These are phyloP conservation scores for Sebastes fasciatus DNA, from an alignment of 2,113 vertebrate species.

Conservation along the genomic window DNA sequence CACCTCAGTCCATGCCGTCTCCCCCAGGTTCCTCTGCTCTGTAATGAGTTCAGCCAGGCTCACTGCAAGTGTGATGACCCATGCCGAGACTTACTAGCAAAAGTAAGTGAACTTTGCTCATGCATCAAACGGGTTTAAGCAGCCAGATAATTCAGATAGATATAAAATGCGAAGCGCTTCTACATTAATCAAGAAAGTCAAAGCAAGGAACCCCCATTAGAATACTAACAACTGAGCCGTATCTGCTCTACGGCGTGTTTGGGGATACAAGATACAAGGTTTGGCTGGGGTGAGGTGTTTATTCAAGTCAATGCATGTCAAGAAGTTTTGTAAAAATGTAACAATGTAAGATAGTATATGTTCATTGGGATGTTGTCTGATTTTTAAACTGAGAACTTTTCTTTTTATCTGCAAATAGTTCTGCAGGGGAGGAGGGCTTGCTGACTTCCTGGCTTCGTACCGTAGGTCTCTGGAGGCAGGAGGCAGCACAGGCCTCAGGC, in stretches of 20 bases:
- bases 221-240: not conserved
- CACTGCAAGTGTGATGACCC: slow-evolving; percentile 45
- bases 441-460: not conserved
- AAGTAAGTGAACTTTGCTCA: slow-evolving; percentile 48
- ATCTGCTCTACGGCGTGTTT: not conserved
- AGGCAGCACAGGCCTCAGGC: slow-evolving; percentile 24
- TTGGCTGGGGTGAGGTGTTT: not conserved
- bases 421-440: slow-evolving; percentile 1
- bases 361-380: not conserved
- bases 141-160: slow-evolving; percentile 5
- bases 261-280: not conserved
- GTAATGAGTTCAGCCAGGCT: slow-evolving; percentile 64
- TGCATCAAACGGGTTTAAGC: slow-evolving; percentile 44
- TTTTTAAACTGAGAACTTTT: slow-evolving; percentile 10
- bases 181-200: not conserved
- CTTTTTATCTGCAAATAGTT: slow-evolving; percentile 23
- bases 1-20: slow-evolving; percentile 47
- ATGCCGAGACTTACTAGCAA: slow-evolving; percentile 13
- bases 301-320: not conserved
- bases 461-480: slow-evolving; percentile 17
- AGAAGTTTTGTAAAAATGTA: not conserved
- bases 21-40: slow-evolving; percentile 50
- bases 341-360: not conserved
- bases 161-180: not conserved
- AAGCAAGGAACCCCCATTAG: not conserved